Evolutionary conservation across 2,888 invertebrate species (phyloP), one percentile per base, ranked within the genome.

Genomic region (Amphipyra tragopoginis): DNA sequence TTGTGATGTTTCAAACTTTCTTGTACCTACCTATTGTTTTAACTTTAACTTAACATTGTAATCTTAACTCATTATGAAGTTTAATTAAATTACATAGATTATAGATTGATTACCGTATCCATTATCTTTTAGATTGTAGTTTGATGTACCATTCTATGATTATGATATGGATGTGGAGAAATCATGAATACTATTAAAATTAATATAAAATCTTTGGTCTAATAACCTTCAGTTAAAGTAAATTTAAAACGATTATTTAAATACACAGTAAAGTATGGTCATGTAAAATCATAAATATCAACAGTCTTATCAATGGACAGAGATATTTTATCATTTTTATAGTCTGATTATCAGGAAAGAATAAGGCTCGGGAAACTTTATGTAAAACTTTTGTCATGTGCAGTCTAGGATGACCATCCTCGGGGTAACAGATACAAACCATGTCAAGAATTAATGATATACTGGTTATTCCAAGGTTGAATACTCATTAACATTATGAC

Each of bases 71-170:
- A 55, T 29, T 13, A 15, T 4, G 8, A 34, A 21, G n/a, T 59
- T 21, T 75, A 75, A 66, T 78, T 78, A 13, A 55, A 75, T 68
- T 78, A 72, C n/a, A 14, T 49, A 60, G 59, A 73, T 75, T 75
- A 70, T 3, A 21, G 47, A 40, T 60, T 69, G 67, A 71, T 66
- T 62, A 81, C 52, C 40, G 36, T 15, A 7, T 44, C 49, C 44
- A 62, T 72, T 72, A 69, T 70, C 72, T 59, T 45, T 54, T 49
- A 54, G 56, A 64, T 72, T 58, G 42, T 59, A 52, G 47, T n/a
- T 54, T 55, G 55, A 58, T 55, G 58, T 38, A 51, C 36, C 42
- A 34, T 60, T 60, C 45, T 42, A 36, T 62, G 66, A 65, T 55
- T 58, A 29, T 7, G 29, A 4, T 29, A 29, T 29, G 29, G 29